Evolutionary conservation across 2,888 invertebrate genomes (phyloP).

Genomic region (Hedya salicella): DNA sequence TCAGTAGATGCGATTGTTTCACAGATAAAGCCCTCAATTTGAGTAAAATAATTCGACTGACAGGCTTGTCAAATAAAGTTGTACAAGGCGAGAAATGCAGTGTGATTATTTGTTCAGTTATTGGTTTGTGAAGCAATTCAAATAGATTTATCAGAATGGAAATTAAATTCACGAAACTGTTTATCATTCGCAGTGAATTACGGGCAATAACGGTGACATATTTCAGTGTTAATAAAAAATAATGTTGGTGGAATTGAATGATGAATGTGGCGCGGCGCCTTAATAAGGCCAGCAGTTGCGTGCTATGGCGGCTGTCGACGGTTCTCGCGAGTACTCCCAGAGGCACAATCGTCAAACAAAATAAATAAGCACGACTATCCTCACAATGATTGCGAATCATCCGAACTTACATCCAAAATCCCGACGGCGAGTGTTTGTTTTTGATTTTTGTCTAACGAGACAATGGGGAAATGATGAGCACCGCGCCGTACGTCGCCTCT

Average conservation of each 20-base stretch:
- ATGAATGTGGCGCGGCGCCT: slow-evolving; percentile 17
- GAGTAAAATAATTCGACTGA: slow-evolving; percentile 37
- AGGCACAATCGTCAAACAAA: slow-evolving; percentile 71
- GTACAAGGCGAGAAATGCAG: slow-evolving; percentile 33
- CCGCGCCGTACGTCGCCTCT: slow-evolving; percentile 77
- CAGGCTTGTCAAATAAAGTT: slow-evolving; percentile 35
- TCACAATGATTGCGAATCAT: slow-evolving; percentile 76
- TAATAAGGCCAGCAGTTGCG: slow-evolving; percentile 34
- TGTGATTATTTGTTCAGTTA: slow-evolving; percentile 29
- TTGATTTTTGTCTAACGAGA: slow-evolving; percentile 85
- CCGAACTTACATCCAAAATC: slow-evolving; percentile 79
- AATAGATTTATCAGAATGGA: slow-evolving; percentile 22
- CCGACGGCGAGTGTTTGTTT: slow-evolving; percentile 80
- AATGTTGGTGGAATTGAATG: slow-evolving; percentile 10
- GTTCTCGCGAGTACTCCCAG: slow-evolving; percentile 53
- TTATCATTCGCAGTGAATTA: slow-evolving; percentile 6
- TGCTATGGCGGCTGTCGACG: slow-evolving; percentile 22
- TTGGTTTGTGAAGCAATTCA: slow-evolving; percentile 17
- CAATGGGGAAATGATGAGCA: slow-evolving; percentile 85
- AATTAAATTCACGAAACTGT: slow-evolving; percentile 30
- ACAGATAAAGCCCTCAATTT: slow-evolving; percentile 35
- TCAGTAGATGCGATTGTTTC: slow-evolving; percentile 31
- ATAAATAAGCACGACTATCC: slow-evolving; percentile 60
- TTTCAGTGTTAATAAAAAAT: slow-evolving; percentile 14
- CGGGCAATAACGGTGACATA: slow-evolving; percentile 7